Evolutionary conservation across 1,140 invertebrate species (phyloP), one percentile per base, ranked within the genome.

Genomic region (Dendroctonus ponderosae): DNA sequence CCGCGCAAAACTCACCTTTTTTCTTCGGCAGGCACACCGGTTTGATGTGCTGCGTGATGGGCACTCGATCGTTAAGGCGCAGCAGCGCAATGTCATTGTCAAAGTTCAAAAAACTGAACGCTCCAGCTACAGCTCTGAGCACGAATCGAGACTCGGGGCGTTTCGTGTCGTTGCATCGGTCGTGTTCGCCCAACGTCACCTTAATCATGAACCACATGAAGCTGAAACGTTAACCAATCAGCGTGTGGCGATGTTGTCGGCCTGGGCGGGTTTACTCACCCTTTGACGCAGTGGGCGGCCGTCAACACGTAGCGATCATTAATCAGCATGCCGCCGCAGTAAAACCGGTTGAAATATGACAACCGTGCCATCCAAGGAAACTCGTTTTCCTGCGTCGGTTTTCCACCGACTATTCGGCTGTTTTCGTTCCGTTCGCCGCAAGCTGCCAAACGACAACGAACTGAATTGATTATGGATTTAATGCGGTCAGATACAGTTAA

Each of bases 181-280:
- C 88, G 74, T 91, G 89, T 74, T 92, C 90, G 0, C 90, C 90
- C 72, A 93, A 89, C 8, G 90, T 91, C 37, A 91, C 89, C 78
- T 91, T 91, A 73, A 93, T 92, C 89, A 93, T 89, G 77, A 92
- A 92, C 90, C 90, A 93, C 87, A 93, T 91, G 74, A 92, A 92
- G 53, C 89, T 90, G 81, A 75, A 85, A 85, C 79, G 43, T 26
- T 81, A 80, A 92, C 90, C 89, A 89, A 83, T 91, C 90, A 64
- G 93, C 88, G 74, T 91, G 93, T 75, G 92, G 91, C 0, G 91
- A 91, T 9, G 91, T 91, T 0, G 90, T 91, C 37, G 93, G 75
- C 11, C 92, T 88, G 72, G 1, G 26, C 26, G 26, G 26, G 26
- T 26, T 26, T 26, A 58, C 42, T 81, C 80, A 92, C 90, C 89